A percentile compares a stretch with the other conserved stretches of the same genome.
Conservation (phyloP, 2,888 invertebrate genomes). For the Enoplolaimus lenunculus region DNA sequence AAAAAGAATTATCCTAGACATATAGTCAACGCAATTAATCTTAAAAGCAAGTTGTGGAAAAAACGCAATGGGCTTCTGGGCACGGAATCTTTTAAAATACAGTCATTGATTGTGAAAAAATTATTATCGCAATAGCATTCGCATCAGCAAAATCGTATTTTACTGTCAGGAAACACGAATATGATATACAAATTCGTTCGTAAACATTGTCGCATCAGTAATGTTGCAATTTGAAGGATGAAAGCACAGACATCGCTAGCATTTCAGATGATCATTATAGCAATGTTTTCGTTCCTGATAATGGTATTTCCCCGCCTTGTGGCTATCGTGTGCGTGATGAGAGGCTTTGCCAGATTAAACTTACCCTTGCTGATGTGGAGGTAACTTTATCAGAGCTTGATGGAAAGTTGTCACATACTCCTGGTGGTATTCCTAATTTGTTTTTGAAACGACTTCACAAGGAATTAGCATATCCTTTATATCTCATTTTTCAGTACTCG, state of each 20-base stretch:
- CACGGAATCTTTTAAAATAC: not conserved
- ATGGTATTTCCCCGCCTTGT: not conserved
- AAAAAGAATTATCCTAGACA: not conserved
- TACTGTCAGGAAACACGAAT: not conserved
- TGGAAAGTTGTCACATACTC: not conserved
- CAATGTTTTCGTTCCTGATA: not conserved
- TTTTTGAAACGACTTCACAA: not conserved
- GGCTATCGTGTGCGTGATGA: not conserved
- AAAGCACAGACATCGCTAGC: not conserved
- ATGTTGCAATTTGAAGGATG: not conserved
- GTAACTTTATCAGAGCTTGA: not conserved
- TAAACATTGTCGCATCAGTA: not conserved
- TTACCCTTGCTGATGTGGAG: not conserved
- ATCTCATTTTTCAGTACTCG: not conserved
- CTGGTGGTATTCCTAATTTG: not conserved
- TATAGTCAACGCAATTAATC: not conserved
- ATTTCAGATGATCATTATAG: not conserved
- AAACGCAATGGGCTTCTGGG: not conserved
- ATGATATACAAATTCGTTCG: not conserved
- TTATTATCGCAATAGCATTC: not conserved
- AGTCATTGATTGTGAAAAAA: not conserved
- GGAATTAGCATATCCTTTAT: not conserved
- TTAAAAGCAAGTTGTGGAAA: constrained; percentile 8
- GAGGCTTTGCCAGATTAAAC: not conserved
- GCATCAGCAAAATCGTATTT: not conserved